Conservation (phyloP, 2,797 vertebrate genomes). For the Microctenopoma steveboyesi region DNA sequence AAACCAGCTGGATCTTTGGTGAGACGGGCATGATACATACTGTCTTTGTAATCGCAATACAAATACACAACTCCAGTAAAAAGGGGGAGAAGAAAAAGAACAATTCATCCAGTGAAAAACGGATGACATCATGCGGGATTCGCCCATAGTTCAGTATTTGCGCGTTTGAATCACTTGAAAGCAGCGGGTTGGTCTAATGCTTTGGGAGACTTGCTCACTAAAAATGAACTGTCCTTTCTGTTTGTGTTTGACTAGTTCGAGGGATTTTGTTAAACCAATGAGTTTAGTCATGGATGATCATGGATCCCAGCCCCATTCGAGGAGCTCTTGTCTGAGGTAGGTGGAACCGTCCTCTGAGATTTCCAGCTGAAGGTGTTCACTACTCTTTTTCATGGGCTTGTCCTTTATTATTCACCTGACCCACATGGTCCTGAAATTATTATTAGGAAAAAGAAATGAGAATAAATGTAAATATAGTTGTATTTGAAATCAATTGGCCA, state of each 20-base stretch:
- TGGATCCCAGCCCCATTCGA: slow-evolving; percentile 71
- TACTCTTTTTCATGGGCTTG: neutral
- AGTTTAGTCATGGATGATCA: slow-evolving; percentile 81
- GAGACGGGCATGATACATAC: slow-evolving; percentile 25
- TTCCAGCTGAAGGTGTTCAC: slow-evolving; percentile 15
- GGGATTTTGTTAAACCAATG: slow-evolving; percentile 70
- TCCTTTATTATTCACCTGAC: no score
- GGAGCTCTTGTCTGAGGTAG: slow-evolving; percentile 78
- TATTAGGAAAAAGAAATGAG: no score
- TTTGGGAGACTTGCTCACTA: neutral
- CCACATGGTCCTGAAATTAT: no score
- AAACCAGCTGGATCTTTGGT: slow-evolving; percentile 73
- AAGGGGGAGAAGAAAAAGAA: slow-evolving; percentile 28
- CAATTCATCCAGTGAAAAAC: slow-evolving; percentile 39
- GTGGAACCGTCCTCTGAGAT: slow-evolving; percentile 41
- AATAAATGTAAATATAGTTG: no score
- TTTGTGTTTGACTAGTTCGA: slow-evolving; percentile 68
- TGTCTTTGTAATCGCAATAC: neutral
- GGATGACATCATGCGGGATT: slow-evolving; percentile 75
- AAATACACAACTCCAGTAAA: slow-evolving; percentile 1
- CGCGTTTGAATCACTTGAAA: slow-evolving; percentile 57
- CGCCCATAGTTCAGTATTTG: slow-evolving; percentile 68
- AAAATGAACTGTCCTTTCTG: slow-evolving; percentile 66
- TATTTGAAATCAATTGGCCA: no score
- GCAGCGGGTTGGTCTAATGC: slow-evolving; percentile 27